Percentiles rank a stretch among this genome's conserved stretches.
These are phyloP conservation scores for Bostrychus sinensis DNA, from an alignment of 2,113 vertebrate species.

Conservation along the genomic window DNA sequence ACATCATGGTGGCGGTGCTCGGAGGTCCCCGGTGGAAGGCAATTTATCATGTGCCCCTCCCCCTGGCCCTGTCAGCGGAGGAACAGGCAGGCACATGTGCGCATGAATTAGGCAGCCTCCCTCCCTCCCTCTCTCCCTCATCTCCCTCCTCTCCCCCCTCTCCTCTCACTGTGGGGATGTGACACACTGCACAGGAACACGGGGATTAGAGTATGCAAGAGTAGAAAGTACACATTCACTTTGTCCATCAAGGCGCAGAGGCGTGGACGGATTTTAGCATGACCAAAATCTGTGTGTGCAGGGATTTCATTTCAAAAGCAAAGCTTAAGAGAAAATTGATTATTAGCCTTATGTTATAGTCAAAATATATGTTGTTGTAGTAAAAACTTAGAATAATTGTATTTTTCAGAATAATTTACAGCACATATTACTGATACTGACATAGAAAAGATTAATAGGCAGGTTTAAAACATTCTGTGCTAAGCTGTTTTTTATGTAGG, in stretches of 20 bases:
- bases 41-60: constrained; percentile 85
- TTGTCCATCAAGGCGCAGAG: constrained; percentile 58
- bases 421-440: no score
- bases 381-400: no score
- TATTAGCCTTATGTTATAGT: no score
- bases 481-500: no score
- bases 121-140: constrained; percentile 7
- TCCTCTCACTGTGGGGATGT: constrained; percentile 50
- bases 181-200: constrained; percentile 71
- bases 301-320: neutral
- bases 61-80: constrained; percentile 79
- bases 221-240: constrained; percentile 69
- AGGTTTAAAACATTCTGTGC: no score
- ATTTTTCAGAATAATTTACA: no score
- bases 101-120: constrained; percentile 77
- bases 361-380: no score
- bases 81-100: constrained; percentile 83
- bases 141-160: constrained; percentile 26
- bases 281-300: constrained; percentile 3
- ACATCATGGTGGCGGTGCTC: constrained; percentile 81
- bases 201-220: constrained; percentile 63
- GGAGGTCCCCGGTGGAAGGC: constrained; percentile 82
- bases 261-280: constrained; percentile 16
- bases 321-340: no score
- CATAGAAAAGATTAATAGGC: no score